Evolutionary conservation across 2,113 vertebrate species (phyloP).

Genomic region (Platysternon megacephalum): DNA sequence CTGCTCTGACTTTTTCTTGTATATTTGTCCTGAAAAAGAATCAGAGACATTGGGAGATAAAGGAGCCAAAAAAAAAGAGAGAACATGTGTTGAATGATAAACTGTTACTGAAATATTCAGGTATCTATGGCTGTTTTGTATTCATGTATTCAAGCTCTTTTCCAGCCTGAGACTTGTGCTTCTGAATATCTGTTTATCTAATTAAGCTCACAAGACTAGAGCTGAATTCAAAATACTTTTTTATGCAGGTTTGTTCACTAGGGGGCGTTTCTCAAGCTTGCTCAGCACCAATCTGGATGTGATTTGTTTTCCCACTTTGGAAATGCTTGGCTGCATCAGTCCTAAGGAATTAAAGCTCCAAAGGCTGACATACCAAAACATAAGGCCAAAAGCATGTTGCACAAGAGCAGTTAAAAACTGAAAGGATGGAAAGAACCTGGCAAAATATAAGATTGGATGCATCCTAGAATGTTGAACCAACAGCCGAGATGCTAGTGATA

Average conservation of each 20-base stretch:
- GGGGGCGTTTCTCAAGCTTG: neutral
- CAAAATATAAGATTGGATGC: too few species aligned
- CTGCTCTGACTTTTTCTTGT: neutral
- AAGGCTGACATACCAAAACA: neutral
- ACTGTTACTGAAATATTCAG: neutral
- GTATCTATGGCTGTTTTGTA: neutral
- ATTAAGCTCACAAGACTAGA: neutral
- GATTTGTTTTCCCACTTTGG: neutral
- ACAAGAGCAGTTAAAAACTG: too few species aligned
- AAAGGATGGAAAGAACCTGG: too few species aligned
- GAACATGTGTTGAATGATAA: neutral
- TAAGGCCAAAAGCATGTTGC: neutral
- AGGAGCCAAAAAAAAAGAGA: neutral
- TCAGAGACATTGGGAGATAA: neutral
- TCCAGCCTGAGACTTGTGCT: neutral
- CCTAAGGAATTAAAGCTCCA: neutral
- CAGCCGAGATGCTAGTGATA: too few species aligned
- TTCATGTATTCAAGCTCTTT: neutral
- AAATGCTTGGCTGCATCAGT: neutral
- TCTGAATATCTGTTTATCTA: neutral
- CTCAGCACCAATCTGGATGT: neutral
- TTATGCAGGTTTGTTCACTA: neutral
- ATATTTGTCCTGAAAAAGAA: neutral
- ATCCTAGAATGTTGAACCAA: too few species aligned
- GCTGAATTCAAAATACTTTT: neutral